Evolutionary conservation across 2,888 invertebrate genomes (phyloP), one percentile per base, ranked within the genome.

Genomic region (Urechis unicinctus): DNA sequence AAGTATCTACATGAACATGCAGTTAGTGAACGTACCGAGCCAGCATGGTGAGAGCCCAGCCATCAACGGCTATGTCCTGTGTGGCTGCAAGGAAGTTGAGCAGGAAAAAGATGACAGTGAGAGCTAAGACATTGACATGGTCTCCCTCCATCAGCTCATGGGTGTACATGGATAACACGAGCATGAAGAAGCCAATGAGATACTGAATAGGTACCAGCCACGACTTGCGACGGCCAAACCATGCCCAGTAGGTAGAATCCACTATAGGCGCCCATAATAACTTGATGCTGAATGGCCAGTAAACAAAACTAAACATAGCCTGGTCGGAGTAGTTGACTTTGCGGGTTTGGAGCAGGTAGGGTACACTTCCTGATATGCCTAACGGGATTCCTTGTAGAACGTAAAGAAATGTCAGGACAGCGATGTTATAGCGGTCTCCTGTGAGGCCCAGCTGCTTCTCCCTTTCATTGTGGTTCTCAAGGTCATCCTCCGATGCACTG

Each of bases 21-120:
- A 9, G 30, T n/a, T n/a, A 56, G 53, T 1, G 43, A 6, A 61
- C 64, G 58, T 73, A 91, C 86, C 91, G 88, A 71, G 92, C 90
- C 1, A 98, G 81, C 94, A 99, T 98, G 0, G 97, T 98, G 13
- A 99, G 81, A 0, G 98, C 98, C 98, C 98, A 99, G 25, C 98
- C 98, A 81, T 99, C 98, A 0, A 99, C 97, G 21, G 95, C 97
- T 71, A 98, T 96, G 78, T 99, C 98, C 81, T 99, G 98, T 1
- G 98, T 98, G 1, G 98, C 97, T 3, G 97, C 97, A 68, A 99
- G 81, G 72, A 97, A 95, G 73, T 96, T 97, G 2, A 98, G 81
- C 54, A 85, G 81, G 75, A 97, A 89, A 80, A 99, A 99, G 57
- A 91, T 82, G 17, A 84, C 71, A 0, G 96, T 96, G 28, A 98